A percentile compares a stretch with the other conserved stretches of the same genome.
These are phyloP conservation scores for Octomys mimax DNA, from an alignment of 2,797 vertebrate species.

Conservation along the genomic window DNA sequence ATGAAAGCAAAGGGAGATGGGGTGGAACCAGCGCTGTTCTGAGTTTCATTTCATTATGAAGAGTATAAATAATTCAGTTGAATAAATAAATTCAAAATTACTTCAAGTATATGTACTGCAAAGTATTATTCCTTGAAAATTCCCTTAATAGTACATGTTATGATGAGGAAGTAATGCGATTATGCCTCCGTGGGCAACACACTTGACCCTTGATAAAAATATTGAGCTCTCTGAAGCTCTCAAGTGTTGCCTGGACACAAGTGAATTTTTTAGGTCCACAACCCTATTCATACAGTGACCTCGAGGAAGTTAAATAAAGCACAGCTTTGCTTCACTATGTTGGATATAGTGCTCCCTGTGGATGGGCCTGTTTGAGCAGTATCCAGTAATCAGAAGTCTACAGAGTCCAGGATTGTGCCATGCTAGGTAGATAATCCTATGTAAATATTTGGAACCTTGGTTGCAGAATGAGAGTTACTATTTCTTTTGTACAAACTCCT, in stretches of 20 bases:
- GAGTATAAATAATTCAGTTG: slow-evolving; percentile 76
- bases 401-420: neutral
- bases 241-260: neutral
- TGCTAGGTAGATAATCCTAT: neutral
- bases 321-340: neutral
- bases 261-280: neutral
- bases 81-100: slow-evolving; percentile 75
- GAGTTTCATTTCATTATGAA: slow-evolving; percentile 66
- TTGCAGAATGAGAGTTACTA: neutral
- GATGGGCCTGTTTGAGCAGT: neutral
- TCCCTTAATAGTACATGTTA: neutral
- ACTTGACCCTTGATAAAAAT: slow-evolving; percentile 33
- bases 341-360: neutral
- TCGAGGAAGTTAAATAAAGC: neutral
- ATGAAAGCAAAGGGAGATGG: slow-evolving; percentile 50
- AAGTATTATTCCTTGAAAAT: slow-evolving; percentile 39
- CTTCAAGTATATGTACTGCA: slow-evolving; percentile 16
- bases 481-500: neutral
- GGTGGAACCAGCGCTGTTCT: neutral
- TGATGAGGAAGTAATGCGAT: neutral
- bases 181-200: neutral
- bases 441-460: neutral
- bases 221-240: neutral
- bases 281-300: neutral
- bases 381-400: neutral